Evolutionary conservation across 2,113 vertebrate genomes (phyloP), one percentile per base, ranked within the genome.

Genomic region (Leptobrachium ailaonicum): DNA sequence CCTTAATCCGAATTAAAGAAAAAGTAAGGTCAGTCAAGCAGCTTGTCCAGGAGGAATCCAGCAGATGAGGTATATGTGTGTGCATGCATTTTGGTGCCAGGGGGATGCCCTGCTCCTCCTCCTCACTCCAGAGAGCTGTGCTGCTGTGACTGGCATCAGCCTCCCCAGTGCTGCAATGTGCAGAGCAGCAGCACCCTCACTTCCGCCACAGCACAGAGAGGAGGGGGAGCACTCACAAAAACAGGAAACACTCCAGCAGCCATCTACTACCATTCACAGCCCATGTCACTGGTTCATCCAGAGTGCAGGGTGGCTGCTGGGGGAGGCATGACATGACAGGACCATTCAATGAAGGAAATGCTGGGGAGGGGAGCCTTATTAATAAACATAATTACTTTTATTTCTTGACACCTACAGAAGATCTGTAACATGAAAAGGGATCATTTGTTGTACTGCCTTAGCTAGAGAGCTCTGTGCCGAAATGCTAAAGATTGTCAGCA

Each of bases 201-300:
- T 80, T 80, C 78, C 78, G 78, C 71, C 78, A 80, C 70, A 80
- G 12, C 41, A 14, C 41, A 13, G 62, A 41, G 71, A 71, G 44
- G 43, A 10, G 77, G 77, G 41, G 45, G 60, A 60, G 40, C 54
- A 20, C 41, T 6, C 45, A 74, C 62, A 74, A 67, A 58, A 74
- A 80, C 78, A 80, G 78, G 78, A 80, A 80, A 68, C 78, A 6
- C 77, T 58, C 7, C 50, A 64, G 58, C 58, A 63, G 60, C 71
- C 78, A 68, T 71, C 70, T 80, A 66, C 56, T 32, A 32, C 20
- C 20, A 32, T 32, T 64, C 62, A 41, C 7, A 9, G 43, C 70
- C 32, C 45, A 54, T 71, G 45, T 54, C 70, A 71, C 45, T 53
- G 9, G 45, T 41, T 71, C 47, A 41, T 1, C 47, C 7, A 54